Base-by-base conservation (phyloP, 2,797 vertebrate genomes). In the Myripristis murdjan region DNA sequence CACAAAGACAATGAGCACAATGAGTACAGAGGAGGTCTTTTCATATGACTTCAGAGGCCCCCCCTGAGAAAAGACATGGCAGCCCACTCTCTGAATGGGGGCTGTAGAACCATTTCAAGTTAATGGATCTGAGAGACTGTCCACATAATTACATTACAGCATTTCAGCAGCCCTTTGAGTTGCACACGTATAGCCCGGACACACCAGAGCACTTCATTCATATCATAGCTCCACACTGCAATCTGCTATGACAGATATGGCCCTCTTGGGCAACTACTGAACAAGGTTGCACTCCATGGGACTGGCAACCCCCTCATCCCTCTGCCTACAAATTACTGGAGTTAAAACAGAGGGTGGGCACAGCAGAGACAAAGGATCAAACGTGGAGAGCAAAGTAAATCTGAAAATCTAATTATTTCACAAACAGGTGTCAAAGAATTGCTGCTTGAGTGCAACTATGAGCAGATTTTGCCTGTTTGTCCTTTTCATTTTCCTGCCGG, bases 1-100 rank as follows among this genome's bases (percentile, higher is more conserved):
- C 86, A 89, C 84, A 92, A 91, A 94, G 89, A 95, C 94, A 95
- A 94, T 92, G 88, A 89, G 81, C 86, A 94, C 91, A 93, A 94
- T 93, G 88, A 92, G 85, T 87, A 90, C 85, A 95, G 93, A 94
- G 89, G 84, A 93, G 85, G 87, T 82, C 91, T 82, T 93, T 95
- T 94, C 89, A 93, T 78, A 90, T 93, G 85, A 91, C 91, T 94
- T 91, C 90, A 92, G 87, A 87, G 70, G 81, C 77, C 86, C 79
- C 86, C 76, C 56, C 77, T 66, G 71, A 86, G 85, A 86, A 87
- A 85, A 89, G 85, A 92, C 82, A 86, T 79, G 82, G 87, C 89
- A 79, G 86, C 85, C 88, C 70, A 82, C 84, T 77, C 82, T 63
- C 79, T 93, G 90, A 93, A 93, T 85, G 81, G 82, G 82, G 81